Conservation (phyloP, 1,140 invertebrate genomes). For the Drosophila nikananu region DNA sequence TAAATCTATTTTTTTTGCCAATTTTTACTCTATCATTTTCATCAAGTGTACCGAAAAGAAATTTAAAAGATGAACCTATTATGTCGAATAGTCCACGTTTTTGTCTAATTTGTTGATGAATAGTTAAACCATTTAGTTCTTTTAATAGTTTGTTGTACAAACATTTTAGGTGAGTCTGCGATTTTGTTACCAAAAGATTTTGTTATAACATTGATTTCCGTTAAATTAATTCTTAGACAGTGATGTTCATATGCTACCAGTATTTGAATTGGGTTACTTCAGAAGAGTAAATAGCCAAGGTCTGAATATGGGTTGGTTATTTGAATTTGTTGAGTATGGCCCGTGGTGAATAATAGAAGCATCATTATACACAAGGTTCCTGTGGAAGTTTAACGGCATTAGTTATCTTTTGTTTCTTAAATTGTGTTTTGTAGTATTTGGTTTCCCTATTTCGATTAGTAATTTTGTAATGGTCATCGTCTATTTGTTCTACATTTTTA, state of each 20-base stretch:
- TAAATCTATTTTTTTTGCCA: not conserved
- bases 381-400: not conserved
- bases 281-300: no score
- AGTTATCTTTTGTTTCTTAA: not conserved
- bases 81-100: not conserved
- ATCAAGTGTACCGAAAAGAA: not conserved
- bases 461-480: no score
- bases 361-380: not conserved
- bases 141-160: not conserved
- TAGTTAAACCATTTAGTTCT: not conserved
- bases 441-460: no score
- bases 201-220: not conserved
- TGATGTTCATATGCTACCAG: no score
- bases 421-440: slow-evolving; percentile 1
- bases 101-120: not conserved
- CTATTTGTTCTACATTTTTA: no score
- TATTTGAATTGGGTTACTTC: no score
- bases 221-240: not conserved
- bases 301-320: no score
- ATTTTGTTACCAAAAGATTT: not conserved
- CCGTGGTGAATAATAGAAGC: no score
- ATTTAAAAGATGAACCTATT: not conserved
- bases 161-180: not conserved
- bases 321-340: no score
- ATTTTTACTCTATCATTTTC: not conserved